A percentile compares a stretch with the other conserved stretches of the same genome.
These are phyloP conservation scores for Microplitis manilae DNA, from an alignment of 2,888 invertebrate species.

Conservation along the genomic window DNA sequence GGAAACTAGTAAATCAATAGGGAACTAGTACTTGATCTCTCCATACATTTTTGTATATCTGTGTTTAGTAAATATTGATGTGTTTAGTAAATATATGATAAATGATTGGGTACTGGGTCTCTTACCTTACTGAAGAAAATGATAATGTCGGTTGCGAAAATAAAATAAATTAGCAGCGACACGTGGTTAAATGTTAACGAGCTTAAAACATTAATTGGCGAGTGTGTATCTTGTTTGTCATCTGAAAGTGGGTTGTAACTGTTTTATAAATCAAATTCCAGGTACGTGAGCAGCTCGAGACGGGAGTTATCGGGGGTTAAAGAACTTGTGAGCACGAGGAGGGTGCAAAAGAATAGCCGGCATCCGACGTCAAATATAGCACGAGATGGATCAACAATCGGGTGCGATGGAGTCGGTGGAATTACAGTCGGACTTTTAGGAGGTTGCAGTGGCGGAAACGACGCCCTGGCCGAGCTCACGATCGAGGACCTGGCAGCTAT, in stretches of 20 bases:
- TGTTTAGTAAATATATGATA: too few species aligned
- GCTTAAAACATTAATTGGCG: constrained; percentile 23
- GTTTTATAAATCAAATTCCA: constrained; percentile 46
- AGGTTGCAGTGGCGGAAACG: constrained; percentile 67
- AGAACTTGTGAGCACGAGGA: constrained; percentile 64
- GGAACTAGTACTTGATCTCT: too few species aligned
- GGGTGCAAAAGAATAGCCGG: constrained; percentile 59
- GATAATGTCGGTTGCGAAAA: not conserved
- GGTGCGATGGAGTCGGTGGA: constrained; percentile 52
- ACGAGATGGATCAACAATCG: constrained; percentile 59
- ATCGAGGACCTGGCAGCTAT: constrained; percentile 70
- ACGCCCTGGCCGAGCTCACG: constrained; percentile 68
- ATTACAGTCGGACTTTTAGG: constrained; percentile 60
- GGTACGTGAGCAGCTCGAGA: constrained; percentile 64
- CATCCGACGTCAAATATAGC: constrained; percentile 60
- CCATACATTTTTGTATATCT: too few species aligned
- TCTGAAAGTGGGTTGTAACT: not conserved
- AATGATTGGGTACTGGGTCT: too few species aligned
- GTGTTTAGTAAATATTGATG: too few species aligned
- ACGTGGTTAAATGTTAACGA: constrained; percentile 20
- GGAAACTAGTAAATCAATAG: too few species aligned
- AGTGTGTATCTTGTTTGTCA: constrained; percentile 3
- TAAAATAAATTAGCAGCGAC: constrained; percentile 16
- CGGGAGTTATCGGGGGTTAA: constrained; percentile 66
- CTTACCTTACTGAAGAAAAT: not conserved